These are phyloP conservation scores for Hycleus phaleratus DNA, from an alignment of 1,140 invertebrate genomes.

Conservation along the genomic window DNA sequence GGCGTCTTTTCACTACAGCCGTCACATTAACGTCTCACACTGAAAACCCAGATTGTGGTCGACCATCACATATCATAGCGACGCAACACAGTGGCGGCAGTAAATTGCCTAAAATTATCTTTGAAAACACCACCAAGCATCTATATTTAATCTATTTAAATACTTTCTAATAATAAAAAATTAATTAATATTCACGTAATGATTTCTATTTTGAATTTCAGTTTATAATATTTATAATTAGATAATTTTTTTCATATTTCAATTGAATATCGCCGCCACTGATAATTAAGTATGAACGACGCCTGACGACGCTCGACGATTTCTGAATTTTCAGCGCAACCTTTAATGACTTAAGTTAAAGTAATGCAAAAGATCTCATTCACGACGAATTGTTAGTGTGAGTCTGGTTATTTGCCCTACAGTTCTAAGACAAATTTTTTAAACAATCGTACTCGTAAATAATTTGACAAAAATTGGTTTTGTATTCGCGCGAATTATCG, in stretches of 20 bases:
- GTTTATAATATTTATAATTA: too few relatives aligned
- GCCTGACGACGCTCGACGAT: conserved; percentile 22
- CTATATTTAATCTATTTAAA: not conserved
- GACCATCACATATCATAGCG: conserved; percentile 28
- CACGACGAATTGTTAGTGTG: not conserved
- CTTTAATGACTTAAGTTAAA: conserved; percentile 18
- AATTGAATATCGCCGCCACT: not conserved
- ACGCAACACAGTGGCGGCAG: conserved; percentile 20
- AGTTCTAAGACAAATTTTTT: too few relatives aligned
- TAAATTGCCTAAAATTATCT: not conserved
- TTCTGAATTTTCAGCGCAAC: conserved; percentile 21
- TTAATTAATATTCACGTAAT: too few relatives aligned
- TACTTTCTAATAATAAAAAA: too few relatives aligned
- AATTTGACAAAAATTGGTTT: too few relatives aligned
- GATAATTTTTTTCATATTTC: too few relatives aligned
- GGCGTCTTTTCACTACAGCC: conserved; percentile 36
- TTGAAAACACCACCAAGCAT: not conserved
- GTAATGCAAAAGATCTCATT: conserved; percentile 17
- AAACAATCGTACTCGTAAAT: too few relatives aligned
- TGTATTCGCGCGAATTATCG: too few relatives aligned
- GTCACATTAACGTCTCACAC: conserved; percentile 39
- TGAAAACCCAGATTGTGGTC: conserved; percentile 32
- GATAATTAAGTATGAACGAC: conserved; percentile 11
- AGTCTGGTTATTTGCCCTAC: too few relatives aligned
- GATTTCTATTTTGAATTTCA: too few relatives aligned